Evolutionary conservation across 2,113 vertebrate species (phyloP), one percentile per base, ranked within the genome.

Genomic region (Cavia porcellus): DNA sequence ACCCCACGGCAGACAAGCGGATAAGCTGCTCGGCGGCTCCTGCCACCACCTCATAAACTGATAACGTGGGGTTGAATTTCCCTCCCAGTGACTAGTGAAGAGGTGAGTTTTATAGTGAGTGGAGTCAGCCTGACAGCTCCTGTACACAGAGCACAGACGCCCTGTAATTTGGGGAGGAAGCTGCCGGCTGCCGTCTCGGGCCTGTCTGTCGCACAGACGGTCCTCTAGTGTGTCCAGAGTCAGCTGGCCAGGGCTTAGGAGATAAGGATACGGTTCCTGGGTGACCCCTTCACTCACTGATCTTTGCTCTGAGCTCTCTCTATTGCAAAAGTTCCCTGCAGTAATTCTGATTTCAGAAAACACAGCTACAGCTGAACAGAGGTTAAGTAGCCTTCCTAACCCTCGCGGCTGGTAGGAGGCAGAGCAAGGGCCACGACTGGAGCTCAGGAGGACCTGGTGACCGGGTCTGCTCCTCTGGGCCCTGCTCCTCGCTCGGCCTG

Each of bases 41-140:
- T 74, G 59, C 85, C 75, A 17, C 90, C 70, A 96, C 96, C 92
- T 95, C 64, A 0, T 97, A 97, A 98, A 94, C 64, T 90, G 96
- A 96, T 96, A 96, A 96, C 70, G 79, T 30, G 1, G 88, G 88
- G 32, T 96, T 94, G 85, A 95, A 86, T 98, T 97, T 97, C 96
- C 92, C 66, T 79, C 50, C 84, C 59, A 83, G 92, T 35, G 57
- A 90, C 64, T 72, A 81, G 50, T 61, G 83, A 95, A 94, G 62
- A 96, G 68, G 75, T 74, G 57, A 59, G 6, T 92, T 96, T 96
- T 96, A 80, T 6, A 95, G 89, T 52, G 90, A 85, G 81, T 12
- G 4, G 35, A 96, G 38, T 86, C 61, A 59, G 85, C 79, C 85
- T 97, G 96, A 93, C 77, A 94, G 92, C 77, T 97, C 82, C 64